A percentile compares a stretch with the other conserved stretches of the same genome.
Evolutionary conservation across 2,113 vertebrate genomes (phyloP).

Genomic region (Oncorhynchus nerka): DNA sequence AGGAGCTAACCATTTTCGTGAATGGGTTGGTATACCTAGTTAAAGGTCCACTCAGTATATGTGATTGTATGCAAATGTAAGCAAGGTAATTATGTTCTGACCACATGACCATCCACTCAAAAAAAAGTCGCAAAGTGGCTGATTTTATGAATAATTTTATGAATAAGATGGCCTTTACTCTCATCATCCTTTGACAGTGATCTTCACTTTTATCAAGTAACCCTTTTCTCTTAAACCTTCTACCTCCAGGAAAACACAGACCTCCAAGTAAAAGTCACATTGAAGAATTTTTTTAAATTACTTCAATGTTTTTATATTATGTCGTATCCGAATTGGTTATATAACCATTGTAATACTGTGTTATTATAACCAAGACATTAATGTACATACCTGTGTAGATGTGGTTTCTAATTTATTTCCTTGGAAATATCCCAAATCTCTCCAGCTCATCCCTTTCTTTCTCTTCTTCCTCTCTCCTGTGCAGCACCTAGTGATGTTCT

Average conservation of each 20-base stretch:
- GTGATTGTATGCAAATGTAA: too few species aligned
- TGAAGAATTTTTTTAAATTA: background rate
- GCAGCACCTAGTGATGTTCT: conserved; percentile 72
- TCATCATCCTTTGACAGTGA: background rate
- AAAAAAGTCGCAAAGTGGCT: too few species aligned
- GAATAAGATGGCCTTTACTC: background rate
- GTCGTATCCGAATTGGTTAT: too few species aligned
- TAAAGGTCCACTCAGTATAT: too few species aligned
- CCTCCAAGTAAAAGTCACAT: conserved; percentile 11
- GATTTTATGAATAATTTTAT: conserved; percentile 1
- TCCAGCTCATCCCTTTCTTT: background rate
- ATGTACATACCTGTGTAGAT: too few species aligned
- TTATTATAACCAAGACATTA: too few species aligned
- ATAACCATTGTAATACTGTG: too few species aligned
- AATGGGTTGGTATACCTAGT: too few species aligned
- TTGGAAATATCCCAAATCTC: background rate
- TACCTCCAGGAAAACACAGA: background rate
- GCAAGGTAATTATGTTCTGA: too few species aligned
- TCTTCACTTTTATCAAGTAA: background rate
- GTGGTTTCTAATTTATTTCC: too few species aligned
- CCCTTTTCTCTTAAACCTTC: background rate
- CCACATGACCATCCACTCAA: too few species aligned
- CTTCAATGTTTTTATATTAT: background rate
- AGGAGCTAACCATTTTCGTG: too few species aligned
- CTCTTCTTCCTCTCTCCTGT: background rate